Base-by-base conservation (phyloP, 2,888 invertebrate genomes). In the Thymelicus lineola region DNA sequence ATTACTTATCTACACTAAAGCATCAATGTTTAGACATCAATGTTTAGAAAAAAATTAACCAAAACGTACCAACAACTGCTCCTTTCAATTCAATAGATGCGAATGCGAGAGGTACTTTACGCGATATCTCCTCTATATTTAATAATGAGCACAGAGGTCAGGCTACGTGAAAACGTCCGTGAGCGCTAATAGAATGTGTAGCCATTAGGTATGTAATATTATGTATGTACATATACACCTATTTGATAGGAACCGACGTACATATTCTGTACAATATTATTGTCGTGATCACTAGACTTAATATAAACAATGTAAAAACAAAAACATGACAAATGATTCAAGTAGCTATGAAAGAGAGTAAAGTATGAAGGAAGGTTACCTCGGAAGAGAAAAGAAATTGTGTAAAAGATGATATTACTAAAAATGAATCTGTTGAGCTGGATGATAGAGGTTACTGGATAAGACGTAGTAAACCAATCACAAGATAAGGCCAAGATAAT, bases 81-180 rank as follows among this genome's bases (percentile, higher is more conserved):
- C 17, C 17, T 15, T 17, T 50, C 48, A 50, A 50, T 17, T 17
- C 45, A 14, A 6, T n/a, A 50, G 9, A 15, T 7, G 15, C 48
- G 15, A 50, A 50, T 17, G 9, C 50, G 53, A 53, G 15, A 10
- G 53, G 10, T 17, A 20, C 12, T 53, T 53, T 20, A 53, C 20
- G 5, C 20, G 48, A 17, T 53, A 53, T 20, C 10, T 53, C 20
- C 53, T 53, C 53, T 53, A 53, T 53, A 53, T 20, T 55, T 55
- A 42, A 55, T 64, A 64, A 64, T 7, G 15, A 12, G 57, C 57
- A 57, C 46, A 57, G 57, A 65, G 65, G 65, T 65, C 65, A 35
- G 57, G 57, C 45, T 28, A 57, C 65, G 65, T 57, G 65, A 65
- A 65, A 64, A 65, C 57, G 65, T 65, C 65, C 65, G 15, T 57